Base-by-base conservation (phyloP, 2,888 invertebrate genomes). In the Lochmaea capreae region DNA sequence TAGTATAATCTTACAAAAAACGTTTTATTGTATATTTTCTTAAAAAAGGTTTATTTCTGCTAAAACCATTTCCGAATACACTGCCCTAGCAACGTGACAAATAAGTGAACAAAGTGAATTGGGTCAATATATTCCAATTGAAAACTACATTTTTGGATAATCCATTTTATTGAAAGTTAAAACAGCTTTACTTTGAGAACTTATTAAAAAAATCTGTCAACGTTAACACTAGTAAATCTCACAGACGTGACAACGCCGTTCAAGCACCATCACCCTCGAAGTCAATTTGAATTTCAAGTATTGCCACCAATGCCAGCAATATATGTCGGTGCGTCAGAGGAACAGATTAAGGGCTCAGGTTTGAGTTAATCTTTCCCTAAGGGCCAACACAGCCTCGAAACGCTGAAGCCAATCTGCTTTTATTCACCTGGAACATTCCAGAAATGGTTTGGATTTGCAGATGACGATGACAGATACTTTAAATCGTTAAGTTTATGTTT, bases 241-340 rank as follows among this genome's bases (percentile, higher is more conserved):
- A 58, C 58, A 26, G 33, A 33, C 26, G 6, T 58, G 58, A 58
- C 58, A 62, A 62, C 39, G 42, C 42, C 62, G 62, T 39, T 62
- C 39, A 39, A 42, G 42, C 62, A 42, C 16, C 62, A 39, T 16
- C 62, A 42, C 62, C 42, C 39, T 39, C 33, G 62, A 62, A 62
- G 62, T 62, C 42, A 62, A 62, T 62, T 62, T 62, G 62, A 62
- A 62, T 62, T 62, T 62, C 62, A 62, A 62, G 62, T 62, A 62
- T 62, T 62, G 62, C 62, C 62, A 42, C 16, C 62, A 16, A 62
- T 42, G 62, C 42, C 16, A 62, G 39, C 42, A 42, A 42, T 39
- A 16, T 42, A 14, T 39, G 16, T 14, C n/a, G n/a, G 39, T 14
- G n/a, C 61, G 61, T 42, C 62, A 62, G 62, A 62, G 18, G 39